These are phyloP conservation scores for Ophion ellenae DNA, from an alignment of 2,888 invertebrate genomes.

Conservation along the genomic window DNA sequence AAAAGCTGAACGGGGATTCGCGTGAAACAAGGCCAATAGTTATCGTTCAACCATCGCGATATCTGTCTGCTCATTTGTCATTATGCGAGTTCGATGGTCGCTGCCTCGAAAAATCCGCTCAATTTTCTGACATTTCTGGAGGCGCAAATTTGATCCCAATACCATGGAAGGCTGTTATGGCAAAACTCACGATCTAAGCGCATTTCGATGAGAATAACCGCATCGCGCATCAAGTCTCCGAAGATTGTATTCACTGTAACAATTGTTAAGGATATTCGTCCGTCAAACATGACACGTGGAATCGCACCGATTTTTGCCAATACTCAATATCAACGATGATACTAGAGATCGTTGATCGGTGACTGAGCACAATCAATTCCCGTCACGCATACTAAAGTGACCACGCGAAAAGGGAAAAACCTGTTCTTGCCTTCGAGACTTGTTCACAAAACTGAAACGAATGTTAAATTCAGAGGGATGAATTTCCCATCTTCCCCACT, in stretches of 20 bases:
- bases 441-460: conserved; percentile 26
- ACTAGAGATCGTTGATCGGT: not conserved
- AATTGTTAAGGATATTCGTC: not conserved
- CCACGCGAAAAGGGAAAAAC: not conserved
- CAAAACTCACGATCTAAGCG: not conserved
- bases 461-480: conserved; percentile 42
- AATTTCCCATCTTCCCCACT: conserved; percentile 22
- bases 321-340: too few relatives aligned
- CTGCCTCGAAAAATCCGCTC: not conserved
- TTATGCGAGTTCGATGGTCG: not conserved
- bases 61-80: not conserved
- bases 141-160: not conserved
- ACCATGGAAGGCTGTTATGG: not conserved
- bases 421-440: conserved; percentile 36
- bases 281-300: not conserved
- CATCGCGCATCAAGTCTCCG: not conserved
- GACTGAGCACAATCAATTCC: conserved; percentile 1
- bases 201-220: not conserved
- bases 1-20: not conserved
- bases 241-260: not conserved
- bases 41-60: not conserved
- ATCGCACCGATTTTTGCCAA: not conserved
- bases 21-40: not conserved
- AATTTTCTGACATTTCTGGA: not conserved
- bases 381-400: not conserved